Base-by-base conservation (phyloP, 1,140 invertebrate genomes). In the Plutomurus gul region DNA sequence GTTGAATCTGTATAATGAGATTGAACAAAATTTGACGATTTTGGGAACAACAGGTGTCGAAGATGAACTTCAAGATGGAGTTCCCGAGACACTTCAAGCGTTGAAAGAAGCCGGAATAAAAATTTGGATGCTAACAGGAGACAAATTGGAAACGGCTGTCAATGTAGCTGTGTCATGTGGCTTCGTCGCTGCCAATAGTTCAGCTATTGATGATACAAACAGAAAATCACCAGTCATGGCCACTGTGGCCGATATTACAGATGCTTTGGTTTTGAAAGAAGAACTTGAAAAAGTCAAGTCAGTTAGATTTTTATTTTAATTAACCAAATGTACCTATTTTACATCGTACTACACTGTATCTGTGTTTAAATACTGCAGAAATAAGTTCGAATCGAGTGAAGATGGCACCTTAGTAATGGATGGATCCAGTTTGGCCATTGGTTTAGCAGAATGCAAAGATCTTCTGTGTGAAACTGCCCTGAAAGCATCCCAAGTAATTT, bases 31-130 rank as follows among this genome's bases (percentile, higher is more conserved):
- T 36, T 87, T 96, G 3, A 90, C 88, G 0, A 84, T 96, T 7
- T 83, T 95, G 1, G 95, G 95, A 1, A 92, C 92, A 1, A 95
- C 93, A 0, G 95, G 91, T 0, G 91, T 96, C 1, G 94, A 96
- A 85, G 95, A 96, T 87, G 90, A 91, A 37, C 87, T 96, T 4
- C 94, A 96, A 84, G 93, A 94, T 37, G 89, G 91, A 8, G 94
- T 96, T 3, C 89, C 89, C 3, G 92, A 94, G 78, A 95, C 94
- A 0, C 87, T 96, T 13, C 90, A 91, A 20, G 87, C 90, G 2
- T 85, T 96, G 20, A 87, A 91, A 74, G 84, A 87, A 7, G 94
- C 94, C n/a, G 94, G 82, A 60, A 83, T 83, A 65, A 47, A 65
- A 43, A 81, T 83, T 47, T 83, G 82, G 82, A 90, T 94, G 4